These are phyloP conservation scores for Eumeta japonica DNA, from an alignment of 1,140 invertebrate genomes.

Conservation along the genomic window DNA sequence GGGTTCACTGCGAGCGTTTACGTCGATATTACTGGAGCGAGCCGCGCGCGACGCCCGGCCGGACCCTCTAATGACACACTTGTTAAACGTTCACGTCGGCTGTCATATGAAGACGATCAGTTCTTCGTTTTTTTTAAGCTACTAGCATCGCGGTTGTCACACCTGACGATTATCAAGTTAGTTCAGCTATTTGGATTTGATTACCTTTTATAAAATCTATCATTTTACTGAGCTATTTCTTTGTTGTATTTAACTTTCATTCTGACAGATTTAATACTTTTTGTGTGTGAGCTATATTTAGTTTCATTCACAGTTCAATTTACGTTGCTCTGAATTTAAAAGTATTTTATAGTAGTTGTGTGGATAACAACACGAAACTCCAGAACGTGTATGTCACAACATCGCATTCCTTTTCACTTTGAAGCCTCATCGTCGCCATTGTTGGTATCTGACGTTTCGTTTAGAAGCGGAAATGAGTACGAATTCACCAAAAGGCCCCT, in stretches of 20 bases:
- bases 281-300: too few species aligned
- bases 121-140: constrained; percentile 20
- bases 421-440: constrained; percentile 36
- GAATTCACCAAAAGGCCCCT: constrained; percentile 42
- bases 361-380: too few species aligned
- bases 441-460: constrained; percentile 38
- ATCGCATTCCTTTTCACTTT: constrained; percentile 48
- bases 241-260: too few species aligned
- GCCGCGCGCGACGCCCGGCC: constrained; percentile 15
- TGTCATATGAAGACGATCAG: constrained; percentile 13
- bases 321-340: too few species aligned
- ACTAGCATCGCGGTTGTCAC: constrained; percentile 11
- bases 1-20: constrained; percentile 32
- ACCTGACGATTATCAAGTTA: constrained; percentile 29
- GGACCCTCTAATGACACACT: constrained; percentile 21
- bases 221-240: too few species aligned
- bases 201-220: too few species aligned
- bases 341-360: too few species aligned
- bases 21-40: constrained; percentile 26
- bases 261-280: too few species aligned
- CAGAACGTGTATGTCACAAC: too few species aligned
- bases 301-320: too few species aligned
- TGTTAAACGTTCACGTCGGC: constrained; percentile 21
- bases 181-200: too few species aligned
- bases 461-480: constrained; percentile 48